These are phyloP conservation scores for Oryzias javanicus DNA, from an alignment of 2,113 vertebrate genomes.

Conservation along the genomic window DNA sequence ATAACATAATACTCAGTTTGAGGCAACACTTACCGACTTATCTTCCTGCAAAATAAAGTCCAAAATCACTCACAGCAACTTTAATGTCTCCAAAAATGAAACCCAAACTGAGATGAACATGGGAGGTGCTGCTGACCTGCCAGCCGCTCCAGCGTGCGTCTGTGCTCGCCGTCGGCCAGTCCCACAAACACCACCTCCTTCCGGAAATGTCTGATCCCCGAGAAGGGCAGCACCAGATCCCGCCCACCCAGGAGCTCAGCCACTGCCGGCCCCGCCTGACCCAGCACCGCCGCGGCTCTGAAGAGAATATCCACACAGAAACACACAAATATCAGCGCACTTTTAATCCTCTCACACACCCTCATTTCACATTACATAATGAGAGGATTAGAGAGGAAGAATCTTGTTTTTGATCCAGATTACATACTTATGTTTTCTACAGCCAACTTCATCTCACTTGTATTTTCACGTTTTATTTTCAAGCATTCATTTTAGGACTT, in stretches of 20 bases:
- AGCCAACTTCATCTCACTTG: not conserved
- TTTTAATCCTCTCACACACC: constrained; percentile 50
- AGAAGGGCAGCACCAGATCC: constrained; percentile 83
- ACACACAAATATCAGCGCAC: constrained; percentile 21
- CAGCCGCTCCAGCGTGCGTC: constrained; percentile 74
- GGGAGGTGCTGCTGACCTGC: constrained; percentile 78
- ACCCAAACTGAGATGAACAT: not conserved
- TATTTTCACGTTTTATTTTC: no score
- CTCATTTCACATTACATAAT: constrained; percentile 58
- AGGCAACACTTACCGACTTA: no score
- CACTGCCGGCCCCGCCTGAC: constrained; percentile 77
- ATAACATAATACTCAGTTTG: no score
- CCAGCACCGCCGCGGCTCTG: constrained; percentile 83
- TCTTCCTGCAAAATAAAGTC: no score
- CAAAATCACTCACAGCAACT: no score
- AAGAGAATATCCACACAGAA: constrained; percentile 28
- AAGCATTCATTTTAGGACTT: no score
- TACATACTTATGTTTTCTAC: constrained; percentile 18
- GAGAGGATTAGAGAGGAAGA: constrained; percentile 48
- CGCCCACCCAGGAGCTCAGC: constrained; percentile 82
- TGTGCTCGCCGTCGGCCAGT: constrained; percentile 79
- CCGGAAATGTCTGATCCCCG: constrained; percentile 84
- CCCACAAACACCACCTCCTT: constrained; percentile 90
- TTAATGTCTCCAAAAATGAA: no score
- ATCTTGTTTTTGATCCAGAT: constrained; percentile 50